Conservation (phyloP, 2,113 vertebrate species). For the Machaerirhynchus nigripectus region DNA sequence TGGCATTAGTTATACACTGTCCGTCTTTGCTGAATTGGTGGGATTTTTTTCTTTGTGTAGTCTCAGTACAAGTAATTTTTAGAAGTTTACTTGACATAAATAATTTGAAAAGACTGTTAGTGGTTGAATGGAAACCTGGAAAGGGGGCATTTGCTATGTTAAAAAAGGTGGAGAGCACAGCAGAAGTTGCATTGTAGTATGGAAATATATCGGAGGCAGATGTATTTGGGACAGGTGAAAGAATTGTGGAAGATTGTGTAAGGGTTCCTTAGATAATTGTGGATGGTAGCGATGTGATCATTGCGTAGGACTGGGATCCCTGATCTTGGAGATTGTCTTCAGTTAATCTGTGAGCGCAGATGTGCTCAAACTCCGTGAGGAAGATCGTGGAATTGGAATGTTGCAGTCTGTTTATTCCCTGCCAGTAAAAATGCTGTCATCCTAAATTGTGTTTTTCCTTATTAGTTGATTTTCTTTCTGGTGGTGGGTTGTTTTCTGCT, state of each 20-base stretch:
- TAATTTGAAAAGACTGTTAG: neutral
- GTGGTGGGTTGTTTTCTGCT: neutral
- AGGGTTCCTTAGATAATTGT: neutral
- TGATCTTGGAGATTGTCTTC: neutral
- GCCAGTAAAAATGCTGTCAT: neutral
- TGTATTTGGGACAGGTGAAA: neutral
- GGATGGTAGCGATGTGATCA: neutral
- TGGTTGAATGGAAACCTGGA: neutral
- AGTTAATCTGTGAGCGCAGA: neutral
- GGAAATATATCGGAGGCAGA: accelerated
- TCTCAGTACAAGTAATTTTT: neutral
- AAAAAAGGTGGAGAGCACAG: neutral
- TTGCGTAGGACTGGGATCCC: neutral
- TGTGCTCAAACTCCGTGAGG: neutral
- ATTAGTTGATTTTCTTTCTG: neutral
- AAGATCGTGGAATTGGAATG: neutral
- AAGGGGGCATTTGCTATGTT: neutral
- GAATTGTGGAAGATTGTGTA: neutral
- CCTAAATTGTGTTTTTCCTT: neutral
- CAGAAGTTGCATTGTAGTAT: neutral
- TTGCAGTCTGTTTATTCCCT: neutral
- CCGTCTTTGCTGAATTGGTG: neutral
- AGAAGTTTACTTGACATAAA: neutral
- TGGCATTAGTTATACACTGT: neutral
- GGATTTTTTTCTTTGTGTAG: neutral